These are phyloP conservation scores for Leptonema lineaticorne DNA, from an alignment of 1,140 invertebrate species.

Conservation along the genomic window DNA sequence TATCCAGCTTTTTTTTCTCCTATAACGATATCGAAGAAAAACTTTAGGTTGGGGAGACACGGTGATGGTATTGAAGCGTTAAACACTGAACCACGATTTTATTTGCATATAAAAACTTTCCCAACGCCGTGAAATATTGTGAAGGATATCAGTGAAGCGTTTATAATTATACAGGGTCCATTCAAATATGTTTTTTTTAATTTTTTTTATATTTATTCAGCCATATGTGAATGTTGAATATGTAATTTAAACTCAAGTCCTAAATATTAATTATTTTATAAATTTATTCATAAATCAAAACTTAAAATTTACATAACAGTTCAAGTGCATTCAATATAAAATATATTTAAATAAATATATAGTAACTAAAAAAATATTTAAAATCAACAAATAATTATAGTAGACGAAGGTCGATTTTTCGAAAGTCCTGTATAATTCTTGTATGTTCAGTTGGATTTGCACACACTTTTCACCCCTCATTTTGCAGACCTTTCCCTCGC, in stretches of 20 bases:
- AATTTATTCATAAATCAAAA: no score
- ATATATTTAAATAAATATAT: neutral
- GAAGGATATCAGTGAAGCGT: no score
- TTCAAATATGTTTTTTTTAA: neutral
- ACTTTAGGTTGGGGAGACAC: neutral
- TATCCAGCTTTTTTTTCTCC: no score
- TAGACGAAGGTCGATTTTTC: slow-evolving; percentile 24
- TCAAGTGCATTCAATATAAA: neutral
- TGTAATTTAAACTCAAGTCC: neutral
- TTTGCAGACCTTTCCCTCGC: slow-evolving; percentile 26
- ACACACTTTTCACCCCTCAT: slow-evolving; percentile 34
- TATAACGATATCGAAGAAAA: neutral
- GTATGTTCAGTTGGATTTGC: slow-evolving; percentile 1
- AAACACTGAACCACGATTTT: neutral
- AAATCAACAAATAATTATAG: neutral
- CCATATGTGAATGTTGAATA: neutral
- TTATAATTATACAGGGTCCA: neutral
- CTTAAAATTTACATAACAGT: neutral
- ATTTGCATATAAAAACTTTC: slow-evolving; percentile 20
- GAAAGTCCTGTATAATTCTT: neutral
- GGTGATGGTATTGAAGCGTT: neutral
- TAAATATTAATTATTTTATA: no score
- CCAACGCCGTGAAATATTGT: no score
- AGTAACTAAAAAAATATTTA: neutral
- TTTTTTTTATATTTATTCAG: neutral